These are phyloP conservation scores for Anarsia innoxiella DNA, from an alignment of 2,888 invertebrate genomes.

Conservation along the genomic window DNA sequence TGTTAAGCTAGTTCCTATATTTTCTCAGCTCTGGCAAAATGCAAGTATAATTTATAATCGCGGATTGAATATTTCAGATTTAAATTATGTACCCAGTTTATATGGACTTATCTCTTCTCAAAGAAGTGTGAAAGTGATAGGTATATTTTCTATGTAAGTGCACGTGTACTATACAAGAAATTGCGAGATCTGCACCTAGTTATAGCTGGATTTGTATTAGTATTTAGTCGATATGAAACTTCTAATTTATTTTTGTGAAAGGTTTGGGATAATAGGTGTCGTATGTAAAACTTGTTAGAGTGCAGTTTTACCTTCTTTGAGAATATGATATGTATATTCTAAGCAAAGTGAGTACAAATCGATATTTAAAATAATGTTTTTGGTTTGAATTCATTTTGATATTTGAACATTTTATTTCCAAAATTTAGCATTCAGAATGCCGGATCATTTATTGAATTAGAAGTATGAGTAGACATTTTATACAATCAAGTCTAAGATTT, in stretches of 20 bases:
- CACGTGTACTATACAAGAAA: no score
- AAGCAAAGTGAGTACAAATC: slow-evolving; percentile 49
- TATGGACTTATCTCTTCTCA: slow-evolving; percentile 36
- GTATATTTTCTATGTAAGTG: no score
- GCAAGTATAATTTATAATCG: no score
- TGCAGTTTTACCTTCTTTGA: slow-evolving; percentile 58
- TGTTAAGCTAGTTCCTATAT: no score
- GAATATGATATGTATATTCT: slow-evolving; percentile 23
- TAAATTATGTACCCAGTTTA: not conserved
- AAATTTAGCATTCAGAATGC: slow-evolving; percentile 69
- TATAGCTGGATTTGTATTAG: no score
- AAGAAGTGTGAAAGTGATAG: slow-evolving; percentile 57
- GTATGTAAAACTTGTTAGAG: no score
- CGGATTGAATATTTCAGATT: no score
- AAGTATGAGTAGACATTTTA: slow-evolving; percentile 37
- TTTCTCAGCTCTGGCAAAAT: no score
- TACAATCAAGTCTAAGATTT: slow-evolving; percentile 42
- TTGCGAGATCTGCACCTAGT: no score
- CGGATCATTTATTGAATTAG: slow-evolving; percentile 36
- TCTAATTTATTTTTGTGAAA: slow-evolving; percentile 3
- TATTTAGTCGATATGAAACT: slow-evolving; percentile 1
- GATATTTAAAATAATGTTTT: slow-evolving; percentile 25
- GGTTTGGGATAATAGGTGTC: not conserved
- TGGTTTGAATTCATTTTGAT: slow-evolving; percentile 54
- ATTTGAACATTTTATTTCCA: slow-evolving; percentile 32